A percentile compares a stretch with the other conserved stretches of the same genome.
Conservation (phyloP, 2,888 invertebrate genomes). For the Metallyticus violacea region DNA sequence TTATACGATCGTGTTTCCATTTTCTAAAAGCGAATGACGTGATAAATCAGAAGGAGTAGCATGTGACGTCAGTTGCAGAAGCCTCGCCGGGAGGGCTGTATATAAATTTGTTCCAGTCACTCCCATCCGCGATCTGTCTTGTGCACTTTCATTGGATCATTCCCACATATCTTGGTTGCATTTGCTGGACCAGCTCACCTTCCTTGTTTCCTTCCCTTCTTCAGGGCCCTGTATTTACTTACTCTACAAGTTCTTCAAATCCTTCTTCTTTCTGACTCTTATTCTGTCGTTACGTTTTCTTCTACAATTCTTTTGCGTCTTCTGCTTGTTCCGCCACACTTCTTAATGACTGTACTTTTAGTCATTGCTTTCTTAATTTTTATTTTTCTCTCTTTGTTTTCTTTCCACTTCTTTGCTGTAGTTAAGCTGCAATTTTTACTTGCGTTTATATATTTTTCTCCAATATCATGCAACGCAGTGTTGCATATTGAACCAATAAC, state of each 20-base stretch:
- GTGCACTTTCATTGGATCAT: neutral
- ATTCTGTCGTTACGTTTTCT: too few species aligned
- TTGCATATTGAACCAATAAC: too few species aligned
- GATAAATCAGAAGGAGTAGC: constrained; percentile 31
- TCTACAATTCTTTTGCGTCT: too few species aligned
- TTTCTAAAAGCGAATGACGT: constrained; percentile 31
- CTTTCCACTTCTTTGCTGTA: neutral
- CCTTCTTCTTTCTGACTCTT: too few species aligned
- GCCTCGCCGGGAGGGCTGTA: neutral
- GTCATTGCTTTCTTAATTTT: neutral
- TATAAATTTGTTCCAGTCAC: constrained; percentile 1
- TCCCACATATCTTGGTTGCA: neutral
- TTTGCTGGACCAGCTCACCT: neutral
- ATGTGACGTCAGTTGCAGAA: constrained; percentile 25
- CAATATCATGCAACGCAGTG: too few species aligned
- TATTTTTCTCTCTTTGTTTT: neutral
- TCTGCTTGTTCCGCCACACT: too few species aligned
- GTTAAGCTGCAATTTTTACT: too few species aligned
- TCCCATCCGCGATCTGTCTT: neutral
- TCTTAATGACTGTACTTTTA: neutral
- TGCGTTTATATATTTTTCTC: too few species aligned
- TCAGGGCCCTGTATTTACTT: too few species aligned
- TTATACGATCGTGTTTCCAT: constrained; percentile 32
- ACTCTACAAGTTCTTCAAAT: too few species aligned
- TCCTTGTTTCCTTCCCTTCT: too few species aligned